These are phyloP conservation scores for Mastomys natalensis DNA, from an alignment of 2,113 vertebrate species.

Conservation along the genomic window DNA sequence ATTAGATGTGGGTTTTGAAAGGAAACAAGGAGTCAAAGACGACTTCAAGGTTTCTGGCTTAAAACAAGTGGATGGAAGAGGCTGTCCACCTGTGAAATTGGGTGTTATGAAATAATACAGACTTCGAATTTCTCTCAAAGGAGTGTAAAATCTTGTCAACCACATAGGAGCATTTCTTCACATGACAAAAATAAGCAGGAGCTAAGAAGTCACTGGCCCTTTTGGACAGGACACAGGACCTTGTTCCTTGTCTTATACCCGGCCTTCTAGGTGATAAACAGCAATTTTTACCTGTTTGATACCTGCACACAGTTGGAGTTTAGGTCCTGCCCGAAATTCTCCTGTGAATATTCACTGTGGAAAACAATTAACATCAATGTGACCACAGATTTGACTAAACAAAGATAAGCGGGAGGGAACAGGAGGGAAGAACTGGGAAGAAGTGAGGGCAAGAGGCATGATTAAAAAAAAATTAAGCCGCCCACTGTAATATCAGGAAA, in stretches of 20 bases:
- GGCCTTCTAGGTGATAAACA: not conserved
- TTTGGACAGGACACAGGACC: not conserved
- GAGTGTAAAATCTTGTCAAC: constrained; percentile 22
- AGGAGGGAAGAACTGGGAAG: not conserved
- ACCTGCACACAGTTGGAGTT: not conserved
- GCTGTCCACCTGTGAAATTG: constrained; percentile 57
- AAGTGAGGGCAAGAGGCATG: not conserved
- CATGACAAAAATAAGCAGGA: constrained; percentile 35
- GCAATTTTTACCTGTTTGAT: not conserved
- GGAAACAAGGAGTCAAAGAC: constrained; percentile 47
- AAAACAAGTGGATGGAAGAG: constrained; percentile 36
- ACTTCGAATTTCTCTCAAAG: constrained; percentile 54
- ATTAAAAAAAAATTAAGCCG: not conserved
- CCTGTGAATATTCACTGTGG: too few species aligned
- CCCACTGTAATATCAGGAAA: not conserved
- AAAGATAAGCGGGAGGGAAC: not conserved
- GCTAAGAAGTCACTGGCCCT: not conserved
- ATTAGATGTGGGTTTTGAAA: constrained; percentile 60
- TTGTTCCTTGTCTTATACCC: not conserved
- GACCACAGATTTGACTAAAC: not conserved
- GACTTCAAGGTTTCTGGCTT: constrained; percentile 57
- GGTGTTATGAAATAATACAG: constrained; percentile 63
- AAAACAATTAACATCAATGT: not conserved
- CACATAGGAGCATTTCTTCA: constrained; percentile 3
- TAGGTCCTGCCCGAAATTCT: not conserved